Conservation (phyloP, 2,888 invertebrate species). For the Melanotus villosus region DNA sequence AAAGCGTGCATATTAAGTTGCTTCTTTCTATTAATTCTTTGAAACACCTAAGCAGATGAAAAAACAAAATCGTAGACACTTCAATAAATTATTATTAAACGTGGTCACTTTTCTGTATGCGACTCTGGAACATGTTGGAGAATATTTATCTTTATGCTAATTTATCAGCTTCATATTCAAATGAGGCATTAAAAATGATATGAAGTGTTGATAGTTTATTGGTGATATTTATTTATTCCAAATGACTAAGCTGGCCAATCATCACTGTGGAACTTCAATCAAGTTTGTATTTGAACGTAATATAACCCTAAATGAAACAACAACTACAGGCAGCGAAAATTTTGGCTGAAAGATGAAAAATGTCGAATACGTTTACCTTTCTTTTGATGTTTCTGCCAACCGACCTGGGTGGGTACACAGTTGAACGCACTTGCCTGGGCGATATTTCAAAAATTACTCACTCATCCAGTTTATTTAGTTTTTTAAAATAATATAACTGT, state of each 20-base stretch:
- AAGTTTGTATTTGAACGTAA: not conserved
- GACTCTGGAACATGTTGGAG: too few species aligned
- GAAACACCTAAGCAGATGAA: too few species aligned
- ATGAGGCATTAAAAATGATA: too few species aligned
- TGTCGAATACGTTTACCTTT: conserved; percentile 42
- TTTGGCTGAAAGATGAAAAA: conserved; percentile 43
- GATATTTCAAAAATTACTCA: conserved; percentile 43
- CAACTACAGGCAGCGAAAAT: conserved; percentile 17
- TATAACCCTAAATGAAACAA: conserved; percentile 13
- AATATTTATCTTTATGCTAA: too few species aligned
- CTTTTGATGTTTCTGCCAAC: conserved; percentile 48
- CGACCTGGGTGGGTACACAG: conserved; percentile 41
- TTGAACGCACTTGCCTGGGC: conserved; percentile 42
- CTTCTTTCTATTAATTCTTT: too few species aligned
- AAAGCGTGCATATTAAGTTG: too few species aligned
- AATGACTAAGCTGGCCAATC: not conserved
- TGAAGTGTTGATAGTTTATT: too few species aligned
- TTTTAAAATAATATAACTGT: not conserved
- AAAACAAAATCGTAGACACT: too few species aligned
- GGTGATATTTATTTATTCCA: too few species aligned
- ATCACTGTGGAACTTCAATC: not conserved
- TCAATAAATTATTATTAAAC: too few species aligned
- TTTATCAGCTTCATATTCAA: too few species aligned
- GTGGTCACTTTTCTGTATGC: too few species aligned
- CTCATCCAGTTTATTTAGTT: conserved; percentile 23